phyloP scores from a whole-genome alignment of 2,797 vertebrate species.

The Glyptemys insculpta region DNA sequence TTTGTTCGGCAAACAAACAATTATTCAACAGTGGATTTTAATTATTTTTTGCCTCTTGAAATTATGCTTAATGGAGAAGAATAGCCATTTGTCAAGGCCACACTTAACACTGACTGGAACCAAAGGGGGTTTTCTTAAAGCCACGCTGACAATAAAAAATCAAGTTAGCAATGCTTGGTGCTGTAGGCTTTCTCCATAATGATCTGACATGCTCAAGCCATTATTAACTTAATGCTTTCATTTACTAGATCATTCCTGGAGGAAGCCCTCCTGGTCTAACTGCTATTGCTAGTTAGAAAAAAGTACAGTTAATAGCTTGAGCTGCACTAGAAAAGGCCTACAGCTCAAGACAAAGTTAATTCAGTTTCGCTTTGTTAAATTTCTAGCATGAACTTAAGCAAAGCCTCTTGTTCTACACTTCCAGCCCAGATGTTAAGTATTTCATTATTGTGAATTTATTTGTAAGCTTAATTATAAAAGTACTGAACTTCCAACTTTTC shows the following conservation, averaged over 20 bases:
- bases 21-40: neutral
- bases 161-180: conserved; percentile 9
- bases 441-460: neutral
- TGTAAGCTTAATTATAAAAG: neutral
- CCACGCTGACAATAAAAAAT: neutral
- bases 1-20: neutral
- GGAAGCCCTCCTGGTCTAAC: conserved; percentile 44
- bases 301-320: conserved; percentile 74
- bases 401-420: neutral
- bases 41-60: neutral
- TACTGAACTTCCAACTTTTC: neutral
- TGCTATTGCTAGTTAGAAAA: conserved; percentile 54
- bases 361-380: conserved; percentile 21
- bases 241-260: conserved; percentile 13
- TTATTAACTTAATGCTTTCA: conserved; percentile 56
- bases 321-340: conserved; percentile 55
- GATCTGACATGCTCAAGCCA: conserved; percentile 57
- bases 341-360: conserved; percentile 54
- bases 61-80: neutral
- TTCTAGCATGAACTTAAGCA: conserved; percentile 57
- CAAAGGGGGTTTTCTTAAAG: conserved; percentile 13
- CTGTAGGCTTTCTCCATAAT: conserved; percentile 54
- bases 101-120: neutral
- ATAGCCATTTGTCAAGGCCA: neutral
- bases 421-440: neutral